These are phyloP conservation scores for Portevinia maculata DNA, from an alignment of 2,888 invertebrate genomes.

Conservation along the genomic window DNA sequence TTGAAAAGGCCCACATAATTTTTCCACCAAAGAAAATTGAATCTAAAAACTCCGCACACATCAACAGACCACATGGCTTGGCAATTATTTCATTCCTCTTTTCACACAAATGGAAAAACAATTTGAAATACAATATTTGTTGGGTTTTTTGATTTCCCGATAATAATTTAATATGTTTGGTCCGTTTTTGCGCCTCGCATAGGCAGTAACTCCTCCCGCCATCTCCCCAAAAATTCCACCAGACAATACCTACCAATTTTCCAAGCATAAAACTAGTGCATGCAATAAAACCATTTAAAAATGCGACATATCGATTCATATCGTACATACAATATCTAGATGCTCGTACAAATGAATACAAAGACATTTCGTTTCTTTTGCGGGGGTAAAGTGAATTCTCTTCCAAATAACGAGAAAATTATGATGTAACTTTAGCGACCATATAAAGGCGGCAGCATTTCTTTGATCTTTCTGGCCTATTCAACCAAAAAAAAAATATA, in stretches of 20 bases:
- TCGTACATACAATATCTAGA: slow-evolving; percentile 22
- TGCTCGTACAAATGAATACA: slow-evolving; percentile 30
- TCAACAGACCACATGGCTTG: slow-evolving; percentile 28
- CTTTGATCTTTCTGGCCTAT: slow-evolving; percentile 46
- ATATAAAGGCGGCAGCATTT: slow-evolving; percentile 40
- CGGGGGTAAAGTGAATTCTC: slow-evolving; percentile 18
- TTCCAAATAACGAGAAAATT: slow-evolving; percentile 10
- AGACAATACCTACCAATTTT: background rate
- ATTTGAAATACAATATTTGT: background rate
- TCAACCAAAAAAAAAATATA: slow-evolving; percentile 21
- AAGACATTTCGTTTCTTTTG: slow-evolving; percentile 7
- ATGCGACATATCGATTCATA: slow-evolving; percentile 55
- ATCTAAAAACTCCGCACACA: slow-evolving; percentile 24
- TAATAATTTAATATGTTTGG: slow-evolving; percentile 47
- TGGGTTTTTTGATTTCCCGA: slow-evolving; percentile 54
- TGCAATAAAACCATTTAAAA: slow-evolving; percentile 24
- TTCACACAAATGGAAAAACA: background rate
- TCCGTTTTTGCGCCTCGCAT: slow-evolving; percentile 4
- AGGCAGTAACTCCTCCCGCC: too few species aligned
- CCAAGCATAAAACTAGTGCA: slow-evolving; percentile 21
- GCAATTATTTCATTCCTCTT: slow-evolving; percentile 1
- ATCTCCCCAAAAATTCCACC: too few species aligned
- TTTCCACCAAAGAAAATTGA: slow-evolving; percentile 29
- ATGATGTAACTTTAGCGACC: slow-evolving; percentile 45
- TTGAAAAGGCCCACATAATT: slow-evolving; percentile 26